Evolutionary conservation across 2,888 invertebrate genomes (phyloP), one percentile per base, ranked within the genome.

Genomic region (Drosophila bunnanda): DNA sequence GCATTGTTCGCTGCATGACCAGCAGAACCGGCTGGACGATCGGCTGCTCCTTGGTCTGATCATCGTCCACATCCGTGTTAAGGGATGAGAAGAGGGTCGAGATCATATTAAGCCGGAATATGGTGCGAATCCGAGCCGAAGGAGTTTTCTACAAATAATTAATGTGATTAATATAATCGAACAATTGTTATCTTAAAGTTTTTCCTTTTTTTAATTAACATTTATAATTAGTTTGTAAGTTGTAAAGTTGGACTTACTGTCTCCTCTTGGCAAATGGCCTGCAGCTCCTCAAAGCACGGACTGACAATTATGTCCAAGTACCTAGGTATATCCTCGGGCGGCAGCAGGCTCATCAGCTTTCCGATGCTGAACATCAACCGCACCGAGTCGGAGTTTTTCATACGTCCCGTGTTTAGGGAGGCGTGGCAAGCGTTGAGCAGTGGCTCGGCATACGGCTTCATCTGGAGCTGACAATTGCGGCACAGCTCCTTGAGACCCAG

Each of bases 401-500:
- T 93, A 32, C 93, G 92, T 0, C 94, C 94, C 43, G 93, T 93
- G 20, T 93, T 92, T 10, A 96, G 90, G 0, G 94, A 88, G 74
- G 94, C 94, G 92, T 95, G 94, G 58, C 96, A 95, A 1, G 96
- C 95, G 25, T 94, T 93, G 6, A 98, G 94, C 66, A 98, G 94
- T 67, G 96, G 95, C 28, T 95, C 95, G 0, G 96, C 96, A 84
- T 95, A 96, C 0, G 96, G 96, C 53, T 95, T 94, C 78, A 98
- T 94, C 90, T 95, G 95, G 55, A 94, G 91, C 82, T 95, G 94
- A 90, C 97, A 97, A 91, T 97, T 97, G 38, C 96, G 93, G 36
- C 97, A 95, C 41, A 98, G 94, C 89, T 98, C 98, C 90, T 98
- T 97, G 13, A 98, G 93, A 28, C 98, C 98, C 92, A 98, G 95